phyloP scores from a whole-genome alignment of 2,888 invertebrate genomes.

The Lithosia quadra region DNA sequence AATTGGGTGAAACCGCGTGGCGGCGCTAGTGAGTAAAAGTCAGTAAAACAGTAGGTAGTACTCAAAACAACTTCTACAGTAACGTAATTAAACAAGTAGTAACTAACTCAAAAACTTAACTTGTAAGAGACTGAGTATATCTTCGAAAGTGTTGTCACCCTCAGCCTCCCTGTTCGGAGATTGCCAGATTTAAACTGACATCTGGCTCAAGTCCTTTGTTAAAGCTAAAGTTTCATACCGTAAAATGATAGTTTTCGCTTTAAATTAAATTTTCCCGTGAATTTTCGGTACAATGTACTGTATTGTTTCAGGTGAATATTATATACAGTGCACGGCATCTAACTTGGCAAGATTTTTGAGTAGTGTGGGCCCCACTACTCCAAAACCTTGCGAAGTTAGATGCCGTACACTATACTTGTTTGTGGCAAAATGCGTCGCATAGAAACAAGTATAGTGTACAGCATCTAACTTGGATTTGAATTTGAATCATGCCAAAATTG shows the following conservation, averaged over 20 bases:
- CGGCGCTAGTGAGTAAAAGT: no score
- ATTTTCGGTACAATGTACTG: not conserved
- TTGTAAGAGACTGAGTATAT: not conserved
- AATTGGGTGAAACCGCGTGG: no score
- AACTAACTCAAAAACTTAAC: not conserved
- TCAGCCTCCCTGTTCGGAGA: not conserved
- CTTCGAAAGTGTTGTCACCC: not conserved
- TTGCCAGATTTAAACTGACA: conserved; percentile 12
- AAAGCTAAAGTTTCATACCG: not conserved
- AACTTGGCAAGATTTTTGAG: no score
- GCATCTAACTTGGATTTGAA: no score
- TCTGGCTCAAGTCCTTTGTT: not conserved
- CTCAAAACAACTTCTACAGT: not conserved
- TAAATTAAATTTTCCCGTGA: not conserved
- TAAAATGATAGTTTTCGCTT: conserved; percentile 1
- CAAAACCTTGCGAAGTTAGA: no score
- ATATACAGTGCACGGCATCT: no score
- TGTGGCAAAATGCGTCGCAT: no score
- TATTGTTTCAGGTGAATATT: no score
- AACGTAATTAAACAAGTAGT: not conserved
- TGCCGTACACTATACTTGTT: no score
- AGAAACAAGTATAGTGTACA: no score
- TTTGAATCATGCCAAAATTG: no score
- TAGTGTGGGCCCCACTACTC: no score
- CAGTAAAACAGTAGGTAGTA: not conserved